phyloP scores from a whole-genome alignment of 1,140 invertebrate species.

The Cydia amplana region DNA sequence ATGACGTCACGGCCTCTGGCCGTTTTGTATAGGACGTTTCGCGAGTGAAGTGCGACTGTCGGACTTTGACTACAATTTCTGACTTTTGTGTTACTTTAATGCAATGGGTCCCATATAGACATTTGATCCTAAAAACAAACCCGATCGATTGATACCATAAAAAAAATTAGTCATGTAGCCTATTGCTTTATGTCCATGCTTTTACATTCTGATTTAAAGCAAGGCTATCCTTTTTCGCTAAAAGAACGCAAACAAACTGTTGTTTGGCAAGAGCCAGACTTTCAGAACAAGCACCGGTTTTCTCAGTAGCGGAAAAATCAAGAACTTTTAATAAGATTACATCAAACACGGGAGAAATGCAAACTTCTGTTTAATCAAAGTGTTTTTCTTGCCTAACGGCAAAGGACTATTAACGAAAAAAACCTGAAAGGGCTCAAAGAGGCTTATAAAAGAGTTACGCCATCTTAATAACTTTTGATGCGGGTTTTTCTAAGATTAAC shows the following conservation, averaged over 20 bases:
- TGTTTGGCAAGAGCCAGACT: neutral
- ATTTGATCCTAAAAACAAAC: too few species aligned
- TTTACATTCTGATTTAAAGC: neutral
- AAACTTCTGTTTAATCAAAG: neutral
- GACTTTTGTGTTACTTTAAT: too few species aligned
- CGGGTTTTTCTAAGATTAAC: neutral
- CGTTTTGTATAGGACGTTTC: too few species aligned
- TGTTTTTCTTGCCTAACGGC: too few species aligned
- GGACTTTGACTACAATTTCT: too few species aligned
- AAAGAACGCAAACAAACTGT: neutral
- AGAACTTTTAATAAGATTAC: slow-evolving; percentile 11
- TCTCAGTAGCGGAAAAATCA: neutral
- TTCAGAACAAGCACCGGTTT: neutral
- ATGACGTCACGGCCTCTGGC: too few species aligned
- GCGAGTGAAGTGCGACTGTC: too few species aligned
- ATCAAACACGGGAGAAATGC: neutral
- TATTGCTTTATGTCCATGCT: neutral
- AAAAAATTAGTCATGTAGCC: too few species aligned
- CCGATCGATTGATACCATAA: too few species aligned
- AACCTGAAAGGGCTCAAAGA: neutral
- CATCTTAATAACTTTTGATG: neutral
- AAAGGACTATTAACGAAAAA: too few species aligned
- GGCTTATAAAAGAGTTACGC: slow-evolving; percentile 2
- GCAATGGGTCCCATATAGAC: too few species aligned
- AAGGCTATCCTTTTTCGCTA: neutral